Percentiles rank a stretch among this genome's conserved stretches.
phyloP scores from a whole-genome alignment of 2,113 vertebrate species.

The Phrynocephalus versicolor region DNA sequence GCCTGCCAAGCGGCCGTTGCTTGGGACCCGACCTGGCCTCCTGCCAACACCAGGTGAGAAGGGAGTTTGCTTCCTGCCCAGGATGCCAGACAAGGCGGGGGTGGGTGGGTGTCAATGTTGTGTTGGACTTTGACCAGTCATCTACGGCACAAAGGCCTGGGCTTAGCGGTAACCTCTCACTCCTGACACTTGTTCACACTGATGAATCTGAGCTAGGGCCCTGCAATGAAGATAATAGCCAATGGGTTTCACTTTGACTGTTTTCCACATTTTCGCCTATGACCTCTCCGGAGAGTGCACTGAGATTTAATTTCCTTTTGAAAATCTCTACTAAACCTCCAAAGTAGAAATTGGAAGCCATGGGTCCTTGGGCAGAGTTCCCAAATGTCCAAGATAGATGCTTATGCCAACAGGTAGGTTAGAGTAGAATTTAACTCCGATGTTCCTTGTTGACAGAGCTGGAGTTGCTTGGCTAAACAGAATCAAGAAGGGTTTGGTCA shows the following conservation, averaged over 20 bases:
- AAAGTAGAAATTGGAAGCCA: neutral
- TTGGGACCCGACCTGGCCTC: slow-evolving; percentile 65
- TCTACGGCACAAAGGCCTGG: neutral
- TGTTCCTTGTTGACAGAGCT: too few species aligned
- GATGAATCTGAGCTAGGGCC: neutral
- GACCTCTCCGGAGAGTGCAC: neutral
- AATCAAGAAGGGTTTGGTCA: neutral
- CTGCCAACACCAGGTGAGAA: slow-evolving; percentile 63
- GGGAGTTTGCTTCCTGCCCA: neutral
- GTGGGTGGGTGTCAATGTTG: too few species aligned
- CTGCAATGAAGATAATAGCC: neutral
- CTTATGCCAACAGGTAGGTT: neutral
- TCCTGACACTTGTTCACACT: neutral
- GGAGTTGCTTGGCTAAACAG: neutral
- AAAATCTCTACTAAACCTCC: neutral
- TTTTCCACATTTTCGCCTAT: neutral
- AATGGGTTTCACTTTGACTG: neutral
- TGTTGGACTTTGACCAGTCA: neutral
- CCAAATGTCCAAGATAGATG: neutral
- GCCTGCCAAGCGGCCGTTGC: slow-evolving; percentile 61
- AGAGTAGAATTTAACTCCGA: neutral
- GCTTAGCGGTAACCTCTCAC: neutral
- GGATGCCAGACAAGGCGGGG: too few species aligned
- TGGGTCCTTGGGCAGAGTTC: neutral
- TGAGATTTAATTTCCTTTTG: neutral